Conservation (phyloP, 2,888 invertebrate species). For the Agapetus fuscipes region DNA sequence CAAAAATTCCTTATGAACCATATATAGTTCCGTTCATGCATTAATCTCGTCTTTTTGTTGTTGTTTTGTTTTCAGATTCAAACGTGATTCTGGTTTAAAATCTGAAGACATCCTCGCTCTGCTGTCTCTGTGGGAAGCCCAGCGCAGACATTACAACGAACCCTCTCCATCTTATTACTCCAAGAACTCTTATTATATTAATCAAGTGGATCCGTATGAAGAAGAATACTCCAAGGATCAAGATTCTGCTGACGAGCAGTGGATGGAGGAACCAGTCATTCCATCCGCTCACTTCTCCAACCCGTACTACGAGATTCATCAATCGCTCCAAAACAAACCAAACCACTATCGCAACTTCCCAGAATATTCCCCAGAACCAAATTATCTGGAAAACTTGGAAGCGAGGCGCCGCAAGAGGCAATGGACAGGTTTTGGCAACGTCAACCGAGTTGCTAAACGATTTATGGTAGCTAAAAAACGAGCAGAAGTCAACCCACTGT, state of each 20-base stretch:
- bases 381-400: slow-evolving; percentile 38
- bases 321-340: slow-evolving; percentile 42
- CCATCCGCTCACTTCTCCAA: slow-evolving; percentile 32
- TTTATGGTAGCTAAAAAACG: slow-evolving; percentile 53
- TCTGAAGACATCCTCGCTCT: slow-evolving; percentile 52
- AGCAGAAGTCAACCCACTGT: slow-evolving; percentile 30
- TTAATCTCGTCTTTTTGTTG: slow-evolving; percentile 1
- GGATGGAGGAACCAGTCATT: slow-evolving; percentile 51
- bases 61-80: too few relatives aligned
- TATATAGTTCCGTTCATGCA: slow-evolving; percentile 1
- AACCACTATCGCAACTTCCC: slow-evolving; percentile 39
- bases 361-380: slow-evolving; percentile 35
- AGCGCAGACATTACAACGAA: slow-evolving; percentile 42
- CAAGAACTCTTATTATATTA: slow-evolving; percentile 36
- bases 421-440: slow-evolving; percentile 27
- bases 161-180: slow-evolving; percentile 41
- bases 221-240: slow-evolving; percentile 43
- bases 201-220: slow-evolving; percentile 34
- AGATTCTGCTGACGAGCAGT: slow-evolving; percentile 44
- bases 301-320: slow-evolving; percentile 33
- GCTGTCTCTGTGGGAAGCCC: slow-evolving; percentile 51
- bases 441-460: slow-evolving; percentile 42
- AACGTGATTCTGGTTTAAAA: slow-evolving; percentile 50
- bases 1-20: too few relatives aligned
- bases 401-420: slow-evolving; percentile 40